Percentiles rank a stretch among this genome's conserved stretches.
Conservation (phyloP, 23 tunicate species). For the Aplidium turbinatum region DNA sequence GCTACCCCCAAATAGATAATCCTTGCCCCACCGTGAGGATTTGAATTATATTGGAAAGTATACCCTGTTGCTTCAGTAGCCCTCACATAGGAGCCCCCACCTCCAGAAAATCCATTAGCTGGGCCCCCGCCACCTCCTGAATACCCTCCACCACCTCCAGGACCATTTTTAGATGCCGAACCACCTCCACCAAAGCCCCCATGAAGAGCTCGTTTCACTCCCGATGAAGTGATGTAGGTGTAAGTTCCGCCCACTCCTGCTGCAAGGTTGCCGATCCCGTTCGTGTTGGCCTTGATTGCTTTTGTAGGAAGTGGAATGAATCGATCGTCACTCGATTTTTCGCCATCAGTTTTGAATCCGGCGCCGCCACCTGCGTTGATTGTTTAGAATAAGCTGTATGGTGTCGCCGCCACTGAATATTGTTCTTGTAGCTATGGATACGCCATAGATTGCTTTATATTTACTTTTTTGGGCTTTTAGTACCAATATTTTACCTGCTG, state of each 20-base stretch:
- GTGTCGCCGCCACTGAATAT: no score
- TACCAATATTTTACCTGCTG: no score
- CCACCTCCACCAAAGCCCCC: constrained; percentile 99
- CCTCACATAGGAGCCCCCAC: constrained; percentile 88
- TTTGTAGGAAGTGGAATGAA: constrained; percentile 65
- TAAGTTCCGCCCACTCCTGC: constrained; percentile 69
- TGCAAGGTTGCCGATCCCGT: constrained; percentile 33
- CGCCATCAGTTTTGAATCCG: constrained; percentile 73
- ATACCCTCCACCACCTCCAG: constrained; percentile 99
- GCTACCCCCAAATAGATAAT: constrained; percentile 66
- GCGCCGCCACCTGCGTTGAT: constrained; percentile 96
- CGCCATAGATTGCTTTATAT: no score
- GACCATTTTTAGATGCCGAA: constrained; percentile 76
- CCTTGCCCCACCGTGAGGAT: constrained; percentile 63
- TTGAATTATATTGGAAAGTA: constrained; percentile 54
- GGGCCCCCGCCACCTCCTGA: constrained; percentile 99
- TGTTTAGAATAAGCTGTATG: no score
- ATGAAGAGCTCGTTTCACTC: neutral
- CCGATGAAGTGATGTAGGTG: constrained; percentile 20
- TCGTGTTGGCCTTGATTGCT: constrained; percentile 60
- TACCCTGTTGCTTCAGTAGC: constrained; percentile 15
- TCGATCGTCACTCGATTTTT: constrained; percentile 62
- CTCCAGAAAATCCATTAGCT: constrained; percentile 85
- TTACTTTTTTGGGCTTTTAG: no score
- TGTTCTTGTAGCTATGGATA: no score